Conservation (phyloP, 1,140 invertebrate genomes). For the Drosophila sproati region DNA sequence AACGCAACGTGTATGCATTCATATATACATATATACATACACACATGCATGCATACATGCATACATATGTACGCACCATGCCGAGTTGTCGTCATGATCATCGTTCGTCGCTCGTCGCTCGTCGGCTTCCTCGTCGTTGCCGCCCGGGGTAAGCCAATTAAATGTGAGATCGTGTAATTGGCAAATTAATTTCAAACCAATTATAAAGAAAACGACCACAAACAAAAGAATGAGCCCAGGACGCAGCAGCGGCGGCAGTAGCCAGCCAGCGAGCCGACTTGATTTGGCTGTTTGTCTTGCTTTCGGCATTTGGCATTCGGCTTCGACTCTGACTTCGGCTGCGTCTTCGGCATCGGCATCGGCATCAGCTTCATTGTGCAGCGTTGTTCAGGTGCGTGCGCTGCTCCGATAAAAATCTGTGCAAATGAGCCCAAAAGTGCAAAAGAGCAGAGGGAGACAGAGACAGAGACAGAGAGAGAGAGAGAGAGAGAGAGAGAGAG, state of each 20-base stretch:
- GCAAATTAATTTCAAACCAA: conserved; percentile 85
- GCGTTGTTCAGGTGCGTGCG: conserved; percentile 36
- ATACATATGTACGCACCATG: conserved; percentile 50
- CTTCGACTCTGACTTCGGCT: conserved; percentile 13
- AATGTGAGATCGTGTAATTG: conserved; percentile 85
- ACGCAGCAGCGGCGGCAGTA: conserved; percentile 2
- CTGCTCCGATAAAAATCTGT: conserved; percentile 47
- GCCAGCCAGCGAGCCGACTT: not conserved
- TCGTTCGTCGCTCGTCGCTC: not conserved
- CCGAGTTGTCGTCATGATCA: conserved; percentile 17
- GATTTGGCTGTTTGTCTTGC: conserved; percentile 7
- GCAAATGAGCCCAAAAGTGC: conserved; percentile 36
- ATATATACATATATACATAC: not conserved
- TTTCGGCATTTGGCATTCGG: not conserved
- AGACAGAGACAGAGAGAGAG: not conserved
- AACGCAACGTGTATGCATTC: too few species aligned
- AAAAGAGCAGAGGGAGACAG: not conserved
- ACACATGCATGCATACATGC: not conserved
- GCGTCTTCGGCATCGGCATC: conserved; percentile 9
- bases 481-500: not conserved
- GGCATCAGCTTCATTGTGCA: conserved; percentile 5
- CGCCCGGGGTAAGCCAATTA: conserved; percentile 81
- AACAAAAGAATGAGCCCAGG: conserved; percentile 48
- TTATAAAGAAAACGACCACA: conserved; percentile 83
- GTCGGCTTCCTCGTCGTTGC: conserved; percentile 26